phyloP scores from a whole-genome alignment of 1,140 invertebrate genomes.

The Pogonomyrmex barbatus region DNA sequence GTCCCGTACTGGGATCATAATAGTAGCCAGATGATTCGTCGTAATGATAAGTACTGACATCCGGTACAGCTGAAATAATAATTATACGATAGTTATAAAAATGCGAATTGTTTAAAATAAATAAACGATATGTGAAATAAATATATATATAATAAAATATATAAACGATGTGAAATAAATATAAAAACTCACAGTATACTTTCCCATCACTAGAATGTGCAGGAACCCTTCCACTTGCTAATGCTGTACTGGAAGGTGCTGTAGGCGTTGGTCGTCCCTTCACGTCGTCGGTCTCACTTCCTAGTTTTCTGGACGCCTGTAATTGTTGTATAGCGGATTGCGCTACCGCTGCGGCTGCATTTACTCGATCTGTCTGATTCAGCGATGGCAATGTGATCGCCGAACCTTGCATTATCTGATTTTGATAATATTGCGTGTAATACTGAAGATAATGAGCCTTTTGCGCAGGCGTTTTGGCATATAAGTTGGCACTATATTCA shows the following conservation, averaged over 20 bases:
- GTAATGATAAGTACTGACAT: constrained; percentile 96
- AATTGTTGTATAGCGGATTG: constrained; percentile 94
- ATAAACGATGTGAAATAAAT: not conserved
- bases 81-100: not conserved
- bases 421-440: constrained; percentile 93
- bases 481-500: constrained; percentile 92
- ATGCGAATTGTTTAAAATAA: not conserved
- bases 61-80: constrained; percentile 90
- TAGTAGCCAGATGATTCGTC: constrained; percentile 98
- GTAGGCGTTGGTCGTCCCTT: constrained; percentile 85
- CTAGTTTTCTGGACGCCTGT: constrained; percentile 87
- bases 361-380: constrained; percentile 89
- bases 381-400: constrained; percentile 87
- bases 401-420: constrained; percentile 89
- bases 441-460: constrained; percentile 91
- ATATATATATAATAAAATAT: too few species aligned
- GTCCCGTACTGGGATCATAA: constrained; percentile 96
- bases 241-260: constrained; percentile 84
- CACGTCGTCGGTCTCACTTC: constrained; percentile 83
- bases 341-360: constrained; percentile 95
- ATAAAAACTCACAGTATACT: constrained; percentile 87
- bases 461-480: constrained; percentile 91
- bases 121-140: not conserved
- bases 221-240: constrained; percentile 85
- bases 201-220: constrained; percentile 89